These are phyloP conservation scores for Potorous gilbertii DNA, from an alignment of 2,797 vertebrate species.

Conservation along the genomic window DNA sequence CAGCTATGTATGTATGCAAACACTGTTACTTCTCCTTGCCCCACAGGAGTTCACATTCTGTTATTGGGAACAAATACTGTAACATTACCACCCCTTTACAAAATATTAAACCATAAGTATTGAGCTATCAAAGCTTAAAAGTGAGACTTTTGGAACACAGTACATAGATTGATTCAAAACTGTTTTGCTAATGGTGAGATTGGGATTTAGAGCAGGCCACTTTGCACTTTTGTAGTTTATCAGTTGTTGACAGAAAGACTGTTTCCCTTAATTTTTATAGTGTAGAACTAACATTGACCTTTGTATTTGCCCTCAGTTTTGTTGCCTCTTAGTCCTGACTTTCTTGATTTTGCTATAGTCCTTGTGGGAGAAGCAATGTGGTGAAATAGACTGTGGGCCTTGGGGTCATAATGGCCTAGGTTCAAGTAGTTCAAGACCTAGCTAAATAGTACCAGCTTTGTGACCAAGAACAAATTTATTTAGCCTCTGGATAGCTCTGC, in stretches of 20 bases:
- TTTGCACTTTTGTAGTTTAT: background rate
- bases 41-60: background rate
- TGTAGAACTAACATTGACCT: background rate
- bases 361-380: background rate
- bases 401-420: background rate
- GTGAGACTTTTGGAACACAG: background rate
- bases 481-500: background rate
- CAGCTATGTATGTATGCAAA: background rate
- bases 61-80: background rate
- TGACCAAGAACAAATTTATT: background rate
- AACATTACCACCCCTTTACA: background rate
- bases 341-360: background rate
- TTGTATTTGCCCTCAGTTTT: background rate
- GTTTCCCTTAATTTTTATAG: background rate
- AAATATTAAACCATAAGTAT: background rate
- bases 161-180: background rate
- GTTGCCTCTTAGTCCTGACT: background rate
- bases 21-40: background rate
- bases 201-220: background rate
- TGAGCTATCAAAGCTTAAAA: background rate
- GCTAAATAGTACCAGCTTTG: background rate
- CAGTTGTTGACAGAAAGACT: background rate
- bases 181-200: background rate
- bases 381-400: background rate
- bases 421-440: background rate